Evolutionary conservation across 1,140 invertebrate species (phyloP).

Genomic region (Hyposmocoma kahamanoa): DNA sequence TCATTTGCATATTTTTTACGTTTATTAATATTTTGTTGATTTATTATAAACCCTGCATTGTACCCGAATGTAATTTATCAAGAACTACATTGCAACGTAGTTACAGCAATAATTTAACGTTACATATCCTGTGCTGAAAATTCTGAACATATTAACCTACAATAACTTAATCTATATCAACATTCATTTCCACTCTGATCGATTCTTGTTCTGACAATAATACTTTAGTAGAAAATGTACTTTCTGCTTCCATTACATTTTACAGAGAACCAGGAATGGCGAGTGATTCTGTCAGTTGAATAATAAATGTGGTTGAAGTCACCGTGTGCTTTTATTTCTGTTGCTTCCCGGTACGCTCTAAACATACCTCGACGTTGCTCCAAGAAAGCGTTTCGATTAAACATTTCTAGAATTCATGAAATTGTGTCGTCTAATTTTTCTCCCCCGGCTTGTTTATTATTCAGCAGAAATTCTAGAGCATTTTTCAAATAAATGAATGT

Average conservation of each 20-base stretch:
- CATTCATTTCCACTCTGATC: neutral
- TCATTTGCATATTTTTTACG: too few species aligned
- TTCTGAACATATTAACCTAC: neutral
- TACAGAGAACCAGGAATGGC: constrained; percentile 30
- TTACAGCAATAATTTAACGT: too few species aligned
- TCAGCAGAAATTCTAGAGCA: too few species aligned
- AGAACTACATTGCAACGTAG: too few species aligned
- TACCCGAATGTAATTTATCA: too few species aligned
- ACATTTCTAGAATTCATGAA: neutral
- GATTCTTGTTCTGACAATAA: constrained; percentile 27
- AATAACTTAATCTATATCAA: neutral
- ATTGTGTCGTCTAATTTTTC: neutral
- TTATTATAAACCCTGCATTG: too few species aligned
- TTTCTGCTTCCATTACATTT: constrained; percentile 27
- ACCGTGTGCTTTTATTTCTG: constrained; percentile 36
- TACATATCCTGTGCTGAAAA: too few species aligned
- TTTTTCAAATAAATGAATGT: too few species aligned
- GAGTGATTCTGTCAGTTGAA: constrained; percentile 44
- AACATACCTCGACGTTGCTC: constrained; percentile 9
- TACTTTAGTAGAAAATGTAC: constrained; percentile 33
- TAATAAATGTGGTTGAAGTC: constrained; percentile 41
- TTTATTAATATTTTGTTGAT: too few species aligned
- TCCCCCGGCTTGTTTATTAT: neutral
- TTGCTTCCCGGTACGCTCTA: constrained; percentile 12
- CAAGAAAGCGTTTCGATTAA: constrained; percentile 10